Base-by-base conservation (phyloP, 2,113 vertebrate species). In the Tenrec ecaudatus region DNA sequence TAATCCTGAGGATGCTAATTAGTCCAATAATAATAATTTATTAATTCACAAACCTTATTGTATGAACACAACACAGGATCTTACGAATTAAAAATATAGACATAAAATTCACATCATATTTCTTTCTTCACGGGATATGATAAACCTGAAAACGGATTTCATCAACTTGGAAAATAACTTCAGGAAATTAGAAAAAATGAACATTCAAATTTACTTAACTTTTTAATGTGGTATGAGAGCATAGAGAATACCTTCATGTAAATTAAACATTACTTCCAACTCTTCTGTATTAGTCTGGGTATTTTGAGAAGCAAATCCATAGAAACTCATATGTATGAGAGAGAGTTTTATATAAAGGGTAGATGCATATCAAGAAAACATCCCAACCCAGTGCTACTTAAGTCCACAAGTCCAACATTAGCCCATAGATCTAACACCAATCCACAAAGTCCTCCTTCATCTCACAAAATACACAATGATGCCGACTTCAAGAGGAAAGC, bases 41-140 rank as follows among this genome's bases (percentile, higher is more conserved):
- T 47, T 78, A 19, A 92, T 64, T 76, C 66, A 53, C 53, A 92
- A 15, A 31, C 8, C 7, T 60, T 57, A 85, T 8, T 73, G 0
- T 85, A 82, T 1, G 60, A 79, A 16, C 19, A 81, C 25, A 19
- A 33, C 14, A 60, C 40, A 81, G 29, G 27, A 91, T 82, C 93
- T 92, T 90, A 58, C 75, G 81, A 87, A 20, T 64, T 92, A 64
- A 82, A 11, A 40, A 95, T 86, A 89, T 58, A 80, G 60, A 1
- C 40, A 0, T 79, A 47, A 87, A 88, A 57, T 66, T 27, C 1
- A 71, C 11, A 12, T 27, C 78, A 79, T 90, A 22, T 43, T 31
- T 38, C 60, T 17, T 88, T 22, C 88, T 1, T 62, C 57, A 47
- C 82, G 8, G 33, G 92, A 83, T 9, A 87, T 57, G 23, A 73